Conservation (phyloP, 2,113 vertebrate species). For the Aldabrachelys gigantea region DNA sequence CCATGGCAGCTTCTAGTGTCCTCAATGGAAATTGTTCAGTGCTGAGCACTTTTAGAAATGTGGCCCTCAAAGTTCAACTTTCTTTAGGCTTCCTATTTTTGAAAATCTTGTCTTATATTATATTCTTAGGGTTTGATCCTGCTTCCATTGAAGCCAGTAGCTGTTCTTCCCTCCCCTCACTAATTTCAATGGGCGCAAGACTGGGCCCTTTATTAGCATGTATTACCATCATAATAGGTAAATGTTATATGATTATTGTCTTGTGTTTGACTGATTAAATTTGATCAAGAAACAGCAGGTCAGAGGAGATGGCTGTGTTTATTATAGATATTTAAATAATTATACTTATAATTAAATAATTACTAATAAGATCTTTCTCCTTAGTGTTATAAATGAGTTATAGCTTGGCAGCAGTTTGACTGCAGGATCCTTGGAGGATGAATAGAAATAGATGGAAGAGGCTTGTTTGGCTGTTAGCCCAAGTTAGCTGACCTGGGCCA, state of each 20-base stretch:
- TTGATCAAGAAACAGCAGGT: slow-evolving; percentile 46
- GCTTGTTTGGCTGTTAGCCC: slow-evolving; percentile 28
- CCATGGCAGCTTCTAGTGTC: rapidly evolving
- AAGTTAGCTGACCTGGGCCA: no score
- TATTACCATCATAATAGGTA: slow-evolving; percentile 36
- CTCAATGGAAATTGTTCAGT: background rate
- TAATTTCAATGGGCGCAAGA: background rate
- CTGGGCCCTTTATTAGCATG: slow-evolving; percentile 18
- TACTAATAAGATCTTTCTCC: slow-evolving; percentile 21
- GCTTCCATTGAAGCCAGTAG: background rate
- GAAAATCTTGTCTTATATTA: background rate
- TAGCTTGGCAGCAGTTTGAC: slow-evolving; percentile 52
- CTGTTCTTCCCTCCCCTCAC: background rate
- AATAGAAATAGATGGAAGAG: slow-evolving; percentile 39
- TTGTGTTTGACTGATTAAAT: slow-evolving; percentile 16
- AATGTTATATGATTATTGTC: slow-evolving; percentile 9
- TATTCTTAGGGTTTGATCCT: background rate
- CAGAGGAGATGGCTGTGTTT: slow-evolving; percentile 41
- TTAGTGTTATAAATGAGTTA: slow-evolving; percentile 63
- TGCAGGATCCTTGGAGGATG: slow-evolving; percentile 10
- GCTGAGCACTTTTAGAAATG: background rate
- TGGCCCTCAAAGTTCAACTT: no score
- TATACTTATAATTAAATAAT: no score
- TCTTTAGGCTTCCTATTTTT: background rate
- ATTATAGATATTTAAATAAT: slow-evolving; percentile 34